A percentile compares a stretch with the other conserved stretches of the same genome.
Conservation (phyloP, 1,140 invertebrate species). For the Nasonia giraulti region DNA sequence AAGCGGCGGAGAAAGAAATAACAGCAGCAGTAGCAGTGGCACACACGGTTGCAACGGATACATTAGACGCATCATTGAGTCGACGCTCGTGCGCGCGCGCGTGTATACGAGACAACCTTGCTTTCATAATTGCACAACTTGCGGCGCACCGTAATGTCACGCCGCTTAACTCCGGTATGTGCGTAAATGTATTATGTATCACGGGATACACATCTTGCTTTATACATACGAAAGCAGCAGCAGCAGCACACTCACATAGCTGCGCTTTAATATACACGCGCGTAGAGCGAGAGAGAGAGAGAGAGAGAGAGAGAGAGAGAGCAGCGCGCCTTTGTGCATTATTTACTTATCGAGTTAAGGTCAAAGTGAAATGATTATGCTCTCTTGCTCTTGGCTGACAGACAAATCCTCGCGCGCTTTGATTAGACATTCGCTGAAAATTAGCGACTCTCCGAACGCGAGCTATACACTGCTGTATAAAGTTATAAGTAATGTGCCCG, state of each 20-base stretch:
- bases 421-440: constrained; percentile 8
- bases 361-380: constrained; percentile 29
- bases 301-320: too few species aligned
- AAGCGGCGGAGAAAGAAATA: too few species aligned
- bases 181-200: constrained; percentile 46
- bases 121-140: constrained; percentile 56
- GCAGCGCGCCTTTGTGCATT: constrained; percentile 6
- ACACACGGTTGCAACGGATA: not conserved
- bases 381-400: not conserved
- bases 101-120: constrained; percentile 39
- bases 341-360: constrained; percentile 25
- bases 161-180: constrained; percentile 31
- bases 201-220: constrained; percentile 17
- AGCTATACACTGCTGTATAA: not conserved
- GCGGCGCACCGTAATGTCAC: constrained; percentile 34
- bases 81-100: not conserved
- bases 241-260: not conserved
- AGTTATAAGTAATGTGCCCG: not conserved
- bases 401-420: not conserved
- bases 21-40: too few species aligned
- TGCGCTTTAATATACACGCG: not conserved
- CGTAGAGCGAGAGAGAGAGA: too few species aligned
- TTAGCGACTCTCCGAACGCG: not conserved
- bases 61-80: constrained; percentile 44
- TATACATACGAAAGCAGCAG: not conserved